phyloP scores from a whole-genome alignment of 1,140 invertebrate species.

The Lepidurus packardi region DNA sequence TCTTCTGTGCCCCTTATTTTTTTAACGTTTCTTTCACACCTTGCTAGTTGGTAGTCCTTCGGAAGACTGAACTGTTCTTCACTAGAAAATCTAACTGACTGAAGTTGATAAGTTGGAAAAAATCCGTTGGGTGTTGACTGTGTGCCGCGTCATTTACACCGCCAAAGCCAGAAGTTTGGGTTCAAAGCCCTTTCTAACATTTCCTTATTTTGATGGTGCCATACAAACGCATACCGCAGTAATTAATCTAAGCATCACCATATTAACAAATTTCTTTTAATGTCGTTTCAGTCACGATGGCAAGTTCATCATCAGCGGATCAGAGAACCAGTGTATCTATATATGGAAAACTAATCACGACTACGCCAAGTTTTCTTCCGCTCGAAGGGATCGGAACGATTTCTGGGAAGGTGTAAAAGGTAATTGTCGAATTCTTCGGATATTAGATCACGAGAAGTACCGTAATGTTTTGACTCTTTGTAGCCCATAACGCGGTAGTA shows the following conservation, averaged over 20 bases:
- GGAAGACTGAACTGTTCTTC: background rate
- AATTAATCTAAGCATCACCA: background rate
- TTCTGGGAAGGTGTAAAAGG: constrained; percentile 96
- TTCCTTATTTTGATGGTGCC: background rate
- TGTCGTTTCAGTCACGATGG: constrained; percentile 72
- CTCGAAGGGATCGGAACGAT: constrained; percentile 87
- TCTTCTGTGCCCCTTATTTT: background rate
- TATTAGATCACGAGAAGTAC: background rate
- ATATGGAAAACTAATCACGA: constrained; percentile 95
- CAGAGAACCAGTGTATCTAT: constrained; percentile 96
- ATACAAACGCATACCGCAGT: background rate
- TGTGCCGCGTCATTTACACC: background rate
- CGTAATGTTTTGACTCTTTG: constrained; percentile 35
- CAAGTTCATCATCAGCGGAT: constrained; percentile 94
- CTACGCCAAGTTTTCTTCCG: constrained; percentile 90
- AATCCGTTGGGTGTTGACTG: background rate
- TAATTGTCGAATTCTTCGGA: constrained; percentile 33
- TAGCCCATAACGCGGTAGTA: constrained; percentile 89
- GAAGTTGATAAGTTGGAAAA: background rate
- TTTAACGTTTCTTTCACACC: background rate
- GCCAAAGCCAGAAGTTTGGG: background rate
- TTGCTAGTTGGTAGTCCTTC: background rate
- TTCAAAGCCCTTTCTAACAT: background rate
- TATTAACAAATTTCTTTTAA: background rate
- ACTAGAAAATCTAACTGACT: background rate